Evolutionary conservation across 2,113 vertebrate genomes (phyloP), one percentile per base, ranked within the genome.

Genomic region (Coturnix japonica): DNA sequence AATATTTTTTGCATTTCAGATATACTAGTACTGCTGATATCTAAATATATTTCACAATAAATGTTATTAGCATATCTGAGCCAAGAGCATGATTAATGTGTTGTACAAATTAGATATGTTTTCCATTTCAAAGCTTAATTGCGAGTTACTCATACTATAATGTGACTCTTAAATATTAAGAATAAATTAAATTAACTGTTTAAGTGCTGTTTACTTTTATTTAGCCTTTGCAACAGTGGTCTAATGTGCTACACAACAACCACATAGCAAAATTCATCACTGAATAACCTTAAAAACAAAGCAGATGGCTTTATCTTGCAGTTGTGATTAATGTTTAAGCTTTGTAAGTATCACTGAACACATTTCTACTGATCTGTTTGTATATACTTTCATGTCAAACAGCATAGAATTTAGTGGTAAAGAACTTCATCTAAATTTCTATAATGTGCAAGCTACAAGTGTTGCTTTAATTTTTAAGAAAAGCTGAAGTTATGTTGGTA

Each of bases 1-100:
- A 23, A 30, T 30, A 53, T 30, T 85, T 59, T 94, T 93, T 86
- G 94, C 65, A 80, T 93, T 93, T 80, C 90, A 80, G 85, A 75
- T 91, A 88, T 65, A 60, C 60, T 30, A 44, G 26, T 41, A 17
- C 46, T 84, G 22, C 4, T 76, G 80, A 87, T 79, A 39, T 66
- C 76, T 76, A 43, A 91, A 39, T 70, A 53, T 47, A 14, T 75
- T 84, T 84, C 57, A 37, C 3, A 1, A 4, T 49, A 89, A 54
- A 47, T 57, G 23, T 81, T 60, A 39, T 64, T 94, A 81, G 25
- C 22, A 11, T 57, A 44, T 75, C 49, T 69, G 31, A 71, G 23
- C 31, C 37, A 80, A 64, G 67, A 90, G 56, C 16, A 74, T 76
- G 47, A 81, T 72, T 84, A 57, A 72, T 70, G 70, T 1, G 0